Conservation (phyloP, 2,113 vertebrate species). For the Epinephelus moara region DNA sequence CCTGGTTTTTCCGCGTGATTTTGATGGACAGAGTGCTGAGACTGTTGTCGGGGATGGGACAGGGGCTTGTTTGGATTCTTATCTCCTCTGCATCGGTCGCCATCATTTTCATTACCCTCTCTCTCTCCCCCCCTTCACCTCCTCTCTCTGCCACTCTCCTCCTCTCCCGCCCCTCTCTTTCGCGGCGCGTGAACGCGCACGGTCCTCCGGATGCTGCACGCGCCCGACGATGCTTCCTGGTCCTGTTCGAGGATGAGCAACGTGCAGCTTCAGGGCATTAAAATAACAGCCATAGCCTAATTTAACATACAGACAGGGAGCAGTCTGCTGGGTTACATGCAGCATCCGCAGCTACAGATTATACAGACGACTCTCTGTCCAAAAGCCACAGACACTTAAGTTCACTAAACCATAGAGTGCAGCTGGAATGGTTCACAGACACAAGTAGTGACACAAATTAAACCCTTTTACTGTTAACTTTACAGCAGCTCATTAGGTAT, state of each 20-base stretch:
- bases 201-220: slow-evolving; percentile 46
- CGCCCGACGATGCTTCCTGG: neutral
- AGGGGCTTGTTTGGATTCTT: slow-evolving; percentile 52
- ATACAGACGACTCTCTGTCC: neutral
- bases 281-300: neutral
- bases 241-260: neutral
- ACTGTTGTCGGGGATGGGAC: slow-evolving; percentile 60
- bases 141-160: neutral
- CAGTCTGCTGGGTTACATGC: neutral
- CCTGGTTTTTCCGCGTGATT: slow-evolving; percentile 73
- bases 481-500: neutral
- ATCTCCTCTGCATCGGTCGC: slow-evolving; percentile 79
- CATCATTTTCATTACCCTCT: slow-evolving; percentile 66
- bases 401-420: neutral
- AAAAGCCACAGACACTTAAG: no score
- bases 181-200: slow-evolving; percentile 41
- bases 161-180: neutral
- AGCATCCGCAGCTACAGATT: neutral
- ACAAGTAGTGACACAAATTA: neutral
- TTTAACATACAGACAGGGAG: no score
- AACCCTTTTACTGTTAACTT: neutral
- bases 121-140: neutral
- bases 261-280: neutral
- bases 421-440: neutral
- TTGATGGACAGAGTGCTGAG: slow-evolving; percentile 72